These are phyloP conservation scores for Sarcophaga variegata DNA, from an alignment of 2,888 invertebrate species.

Conservation along the genomic window DNA sequence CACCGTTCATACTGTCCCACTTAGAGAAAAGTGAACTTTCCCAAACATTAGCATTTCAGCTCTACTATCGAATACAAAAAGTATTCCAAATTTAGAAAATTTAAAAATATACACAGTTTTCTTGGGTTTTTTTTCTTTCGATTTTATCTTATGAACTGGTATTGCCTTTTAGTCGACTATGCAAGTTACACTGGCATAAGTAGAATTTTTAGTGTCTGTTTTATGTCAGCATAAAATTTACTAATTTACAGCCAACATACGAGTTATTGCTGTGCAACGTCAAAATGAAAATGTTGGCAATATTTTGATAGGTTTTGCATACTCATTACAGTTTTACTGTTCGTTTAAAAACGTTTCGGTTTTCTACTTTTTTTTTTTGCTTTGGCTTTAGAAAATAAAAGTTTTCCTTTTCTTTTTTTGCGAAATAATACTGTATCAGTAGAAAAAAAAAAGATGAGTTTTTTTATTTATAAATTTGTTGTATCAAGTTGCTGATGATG, in stretches of 20 bases:
- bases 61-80: too few relatives aligned
- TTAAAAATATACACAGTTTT: too few relatives aligned
- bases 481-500: too few relatives aligned
- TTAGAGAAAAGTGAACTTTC: too few relatives aligned
- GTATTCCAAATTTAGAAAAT: too few relatives aligned
- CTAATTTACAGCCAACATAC: constrained; percentile 75
- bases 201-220: constrained; percentile 75
- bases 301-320: constrained; percentile 66
- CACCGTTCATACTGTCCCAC: too few relatives aligned
- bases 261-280: constrained; percentile 74
- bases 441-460: too few relatives aligned
- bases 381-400: background rate
- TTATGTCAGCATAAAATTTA: constrained; percentile 77
- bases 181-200: constrained; percentile 42
- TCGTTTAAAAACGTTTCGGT: background rate
- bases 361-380: background rate
- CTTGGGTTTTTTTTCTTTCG: background rate
- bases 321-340: constrained; percentile 55
- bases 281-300: constrained; percentile 67
- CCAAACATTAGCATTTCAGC: too few relatives aligned
- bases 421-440: too few relatives aligned
- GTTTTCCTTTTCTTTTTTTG: too few relatives aligned
- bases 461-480: too few relatives aligned
- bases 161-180: background rate
- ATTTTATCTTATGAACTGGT: background rate